Percentiles rank a stretch among this genome's conserved stretches.
phyloP scores from a whole-genome alignment of 2,888 invertebrate genomes.

The Embidobia sp. region DNA sequence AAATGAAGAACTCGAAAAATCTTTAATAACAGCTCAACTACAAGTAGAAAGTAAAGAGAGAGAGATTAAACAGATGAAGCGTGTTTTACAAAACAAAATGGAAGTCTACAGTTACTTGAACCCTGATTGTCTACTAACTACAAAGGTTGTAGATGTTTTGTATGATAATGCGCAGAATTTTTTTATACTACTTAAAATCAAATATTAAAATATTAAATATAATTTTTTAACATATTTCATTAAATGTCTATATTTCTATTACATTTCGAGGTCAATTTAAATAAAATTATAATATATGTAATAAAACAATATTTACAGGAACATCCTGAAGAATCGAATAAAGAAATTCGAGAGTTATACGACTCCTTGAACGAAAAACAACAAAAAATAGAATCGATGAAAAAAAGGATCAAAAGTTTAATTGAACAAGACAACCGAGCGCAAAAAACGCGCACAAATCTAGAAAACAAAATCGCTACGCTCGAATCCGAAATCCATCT shows the following conservation, averaged over 20 bases:
- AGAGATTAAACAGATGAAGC: conserved; percentile 30
- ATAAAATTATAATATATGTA: not conserved
- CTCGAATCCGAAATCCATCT: conserved; percentile 82
- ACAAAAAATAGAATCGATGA: conserved; percentile 73
- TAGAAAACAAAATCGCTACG: conserved; percentile 84
- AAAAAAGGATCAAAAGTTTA: conserved; percentile 83
- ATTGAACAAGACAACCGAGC: conserved; percentile 84
- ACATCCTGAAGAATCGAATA: conserved; percentile 9
- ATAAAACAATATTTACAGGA: conserved; percentile 21
- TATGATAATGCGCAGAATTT: no score
- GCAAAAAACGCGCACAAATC: conserved; percentile 84
- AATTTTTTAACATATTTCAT: no score
- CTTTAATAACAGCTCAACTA: conserved; percentile 19
- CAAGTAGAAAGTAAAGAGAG: conserved; percentile 30
- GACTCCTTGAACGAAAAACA: conserved; percentile 30
- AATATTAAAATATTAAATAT: no score
- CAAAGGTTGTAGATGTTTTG: conserved; percentile 19
- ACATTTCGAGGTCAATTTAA: no score
- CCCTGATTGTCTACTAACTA: not conserved
- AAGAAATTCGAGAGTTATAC: conserved; percentile 20
- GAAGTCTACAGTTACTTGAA: conserved; percentile 24
- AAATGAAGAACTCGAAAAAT: conserved; percentile 37
- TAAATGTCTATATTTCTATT: no score
- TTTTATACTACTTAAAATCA: no score
- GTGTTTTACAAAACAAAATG: conserved; percentile 22